Conservation (phyloP, 2,113 vertebrate species). For the Tetrao urogallus region DNA sequence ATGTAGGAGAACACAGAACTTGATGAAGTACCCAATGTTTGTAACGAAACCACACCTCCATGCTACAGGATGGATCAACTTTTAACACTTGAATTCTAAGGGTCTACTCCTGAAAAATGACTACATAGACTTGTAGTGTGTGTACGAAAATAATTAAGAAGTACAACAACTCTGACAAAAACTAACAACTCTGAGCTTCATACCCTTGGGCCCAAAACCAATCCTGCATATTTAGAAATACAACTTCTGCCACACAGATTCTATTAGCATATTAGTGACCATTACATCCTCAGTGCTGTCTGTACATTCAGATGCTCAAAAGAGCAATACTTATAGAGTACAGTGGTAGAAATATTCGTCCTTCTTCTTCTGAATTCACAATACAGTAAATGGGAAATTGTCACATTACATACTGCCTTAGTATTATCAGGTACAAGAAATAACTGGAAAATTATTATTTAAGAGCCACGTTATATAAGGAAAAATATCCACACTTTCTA, state of each 20-base stretch:
- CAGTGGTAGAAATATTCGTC: neutral
- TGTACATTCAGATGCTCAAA: neutral
- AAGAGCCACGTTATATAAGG: neutral
- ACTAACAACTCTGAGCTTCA: neutral
- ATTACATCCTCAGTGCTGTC: neutral
- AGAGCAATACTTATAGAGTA: neutral
- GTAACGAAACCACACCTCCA: neutral
- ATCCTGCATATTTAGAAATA: neutral
- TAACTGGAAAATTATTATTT: neutral
- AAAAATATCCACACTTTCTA: neutral
- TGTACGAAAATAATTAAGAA: neutral
- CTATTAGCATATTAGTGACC: neutral
- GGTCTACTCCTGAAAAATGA: neutral
- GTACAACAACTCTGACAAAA: no score
- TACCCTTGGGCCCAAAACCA: neutral
- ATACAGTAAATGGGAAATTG: neutral
- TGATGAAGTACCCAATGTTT: neutral
- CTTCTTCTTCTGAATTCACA: neutral
- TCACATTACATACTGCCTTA: neutral
- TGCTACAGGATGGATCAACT: neutral
- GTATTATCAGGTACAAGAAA: neutral
- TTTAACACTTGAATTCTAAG: neutral
- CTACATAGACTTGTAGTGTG: neutral
- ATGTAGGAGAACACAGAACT: neutral
- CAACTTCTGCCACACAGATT: neutral